Conservation (phyloP, 2,113 vertebrate genomes). For the Crotalus tigris region DNA sequence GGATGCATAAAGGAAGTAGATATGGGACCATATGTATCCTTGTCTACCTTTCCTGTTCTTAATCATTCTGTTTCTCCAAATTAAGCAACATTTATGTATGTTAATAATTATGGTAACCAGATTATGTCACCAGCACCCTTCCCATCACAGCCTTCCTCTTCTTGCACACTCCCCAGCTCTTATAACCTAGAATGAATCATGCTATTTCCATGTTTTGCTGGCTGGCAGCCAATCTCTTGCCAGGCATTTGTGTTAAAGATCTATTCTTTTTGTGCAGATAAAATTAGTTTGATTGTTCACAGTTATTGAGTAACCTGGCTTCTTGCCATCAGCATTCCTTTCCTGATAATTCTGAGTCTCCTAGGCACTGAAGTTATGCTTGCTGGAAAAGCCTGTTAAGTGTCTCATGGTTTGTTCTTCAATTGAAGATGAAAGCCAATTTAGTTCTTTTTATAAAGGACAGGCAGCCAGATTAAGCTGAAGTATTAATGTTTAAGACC, state of each 20-base stretch:
- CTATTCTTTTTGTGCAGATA: constrained; percentile 25
- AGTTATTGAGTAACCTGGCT: constrained; percentile 20
- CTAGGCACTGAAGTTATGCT: not conserved
- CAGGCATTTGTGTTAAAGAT: constrained; percentile 9
- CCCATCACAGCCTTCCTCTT: no score
- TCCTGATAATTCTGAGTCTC: not conserved
- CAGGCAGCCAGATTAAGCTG: not conserved
- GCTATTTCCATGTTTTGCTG: not conserved
- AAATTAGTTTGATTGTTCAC: constrained; percentile 38
- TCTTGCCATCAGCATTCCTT: constrained; percentile 3
- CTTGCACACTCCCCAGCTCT: not conserved
- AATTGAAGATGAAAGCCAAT: not conserved
- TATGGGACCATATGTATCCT: not conserved
- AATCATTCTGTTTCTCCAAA: not conserved
- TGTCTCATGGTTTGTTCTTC: not conserved
- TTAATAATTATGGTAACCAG: not conserved
- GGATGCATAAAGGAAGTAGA: not conserved
- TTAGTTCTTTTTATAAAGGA: not conserved
- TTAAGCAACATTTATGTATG: no score
- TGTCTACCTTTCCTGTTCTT: not conserved
- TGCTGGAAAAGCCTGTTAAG: constrained; percentile 17
- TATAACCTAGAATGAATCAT: not conserved
- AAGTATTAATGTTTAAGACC: not conserved
- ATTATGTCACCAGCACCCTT: not conserved
- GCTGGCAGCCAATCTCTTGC: not conserved